These are phyloP conservation scores for Meloidogyne hapla DNA, from an alignment of 1,140 invertebrate species.

Conservation along the genomic window DNA sequence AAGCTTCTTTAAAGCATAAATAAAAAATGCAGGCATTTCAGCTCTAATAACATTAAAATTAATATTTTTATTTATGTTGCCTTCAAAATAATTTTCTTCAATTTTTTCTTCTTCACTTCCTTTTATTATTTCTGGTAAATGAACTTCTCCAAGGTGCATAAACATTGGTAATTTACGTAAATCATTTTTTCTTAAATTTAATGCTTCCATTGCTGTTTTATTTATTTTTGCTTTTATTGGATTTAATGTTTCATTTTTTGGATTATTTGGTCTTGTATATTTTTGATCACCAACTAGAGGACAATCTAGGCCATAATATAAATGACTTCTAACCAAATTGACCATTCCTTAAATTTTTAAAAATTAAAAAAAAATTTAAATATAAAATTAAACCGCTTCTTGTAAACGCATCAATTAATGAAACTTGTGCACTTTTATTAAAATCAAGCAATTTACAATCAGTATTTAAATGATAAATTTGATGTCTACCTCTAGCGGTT, in stretches of 20 bases:
- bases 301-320: constrained; percentile 32
- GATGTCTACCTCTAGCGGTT: not conserved
- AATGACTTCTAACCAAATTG: constrained; percentile 34
- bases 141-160: constrained; percentile 29
- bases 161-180: constrained; percentile 34
- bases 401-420: constrained; percentile 28
- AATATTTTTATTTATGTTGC: constrained; percentile 5
- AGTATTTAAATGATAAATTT: constrained; percentile 32
- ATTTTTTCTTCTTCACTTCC: not conserved
- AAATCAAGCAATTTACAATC: constrained; percentile 23
- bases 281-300: constrained; percentile 25
- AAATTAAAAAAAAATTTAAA: constrained; percentile 15
- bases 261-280: constrained; percentile 10
- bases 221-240: not conserved
- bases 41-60: constrained; percentile 27
- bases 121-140: constrained; percentile 8
- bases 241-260: not conserved
- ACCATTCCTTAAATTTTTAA: constrained; percentile 13
- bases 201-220: constrained; percentile 1
- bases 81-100: not conserved
- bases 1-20: constrained; percentile 18
- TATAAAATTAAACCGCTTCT: constrained; percentile 6
- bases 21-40: constrained; percentile 31
- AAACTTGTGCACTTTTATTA: not conserved
- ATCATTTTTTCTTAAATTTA: constrained; percentile 23